phyloP scores from a whole-genome alignment of 2,888 invertebrate genomes.

The Coleophora flavipennella region DNA sequence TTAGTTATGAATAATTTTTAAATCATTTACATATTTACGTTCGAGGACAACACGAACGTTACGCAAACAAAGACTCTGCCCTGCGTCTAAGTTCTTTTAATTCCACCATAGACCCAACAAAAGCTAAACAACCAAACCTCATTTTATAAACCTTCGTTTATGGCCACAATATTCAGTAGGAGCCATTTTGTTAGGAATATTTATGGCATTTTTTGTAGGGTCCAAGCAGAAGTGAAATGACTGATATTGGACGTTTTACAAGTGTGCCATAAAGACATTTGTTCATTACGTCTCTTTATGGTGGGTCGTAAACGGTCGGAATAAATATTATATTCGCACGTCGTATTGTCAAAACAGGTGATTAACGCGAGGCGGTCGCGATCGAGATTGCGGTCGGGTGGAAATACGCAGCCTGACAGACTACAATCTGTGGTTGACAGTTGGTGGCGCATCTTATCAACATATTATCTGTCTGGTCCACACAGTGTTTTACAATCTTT shows the following conservation, averaged over 20 bases:
- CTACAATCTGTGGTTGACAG: too few species aligned
- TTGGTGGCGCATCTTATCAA: too few species aligned
- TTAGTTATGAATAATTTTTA: conserved; percentile 61
- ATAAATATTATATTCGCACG: conserved; percentile 50
- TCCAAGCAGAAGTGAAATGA: conserved; percentile 51
- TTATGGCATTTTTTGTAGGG: conserved; percentile 61
- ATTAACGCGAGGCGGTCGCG: too few species aligned
- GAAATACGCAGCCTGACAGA: too few species aligned
- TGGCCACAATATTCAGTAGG: conserved; percentile 67
- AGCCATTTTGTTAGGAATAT: conserved; percentile 65
- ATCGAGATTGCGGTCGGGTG: too few species aligned
- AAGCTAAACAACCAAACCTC: conserved; percentile 62
- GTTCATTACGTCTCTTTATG: conserved; percentile 60
- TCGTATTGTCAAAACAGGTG: conserved; percentile 41
- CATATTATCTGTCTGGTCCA: too few species aligned
- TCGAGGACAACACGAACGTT: conserved; percentile 29
- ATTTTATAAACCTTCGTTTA: conserved; percentile 63
- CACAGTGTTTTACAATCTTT: too few species aligned
- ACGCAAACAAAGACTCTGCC: conserved; percentile 50
- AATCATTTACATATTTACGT: conserved; percentile 61
- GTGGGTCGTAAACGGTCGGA: conserved; percentile 41
- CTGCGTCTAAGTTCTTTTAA: conserved; percentile 54
- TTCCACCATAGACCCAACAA: conserved; percentile 52
- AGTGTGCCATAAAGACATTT: conserved; percentile 63
- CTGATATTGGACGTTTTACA: conserved; percentile 64